Conservation (phyloP, 64 coral and sea anemone species). For the Stichodactyla helianthus region DNA sequence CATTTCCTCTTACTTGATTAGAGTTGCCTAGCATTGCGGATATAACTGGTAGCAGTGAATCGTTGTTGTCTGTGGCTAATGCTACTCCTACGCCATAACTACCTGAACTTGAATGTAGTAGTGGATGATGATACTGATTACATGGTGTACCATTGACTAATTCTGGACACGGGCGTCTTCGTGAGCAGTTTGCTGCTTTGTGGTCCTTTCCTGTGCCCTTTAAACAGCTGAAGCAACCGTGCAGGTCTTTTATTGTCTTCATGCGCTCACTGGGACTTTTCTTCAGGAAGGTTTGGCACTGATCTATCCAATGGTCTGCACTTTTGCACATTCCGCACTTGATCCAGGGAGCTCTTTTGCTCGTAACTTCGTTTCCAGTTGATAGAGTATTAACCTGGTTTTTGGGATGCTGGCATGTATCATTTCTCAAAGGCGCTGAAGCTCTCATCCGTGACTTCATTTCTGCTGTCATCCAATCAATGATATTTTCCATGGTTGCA, state of each 20-base stretch:
- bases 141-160: neutral
- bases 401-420: constrained; percentile 2
- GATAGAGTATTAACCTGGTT: neutral
- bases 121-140: neutral
- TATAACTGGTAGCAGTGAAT: constrained; percentile 28
- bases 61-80: neutral
- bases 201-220: constrained; percentile 27
- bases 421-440: constrained; percentile 36
- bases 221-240: constrained; percentile 55
- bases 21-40: neutral
- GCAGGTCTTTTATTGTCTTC: constrained; percentile 44
- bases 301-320: constrained; percentile 36
- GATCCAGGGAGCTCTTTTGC: neutral
- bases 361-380: neutral
- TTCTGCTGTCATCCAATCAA: constrained; percentile 27
- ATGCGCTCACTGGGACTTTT: constrained; percentile 9
- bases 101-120: neutral
- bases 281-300: constrained; percentile 28
- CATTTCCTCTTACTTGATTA: constrained; percentile 40
- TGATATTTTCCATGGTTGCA: neutral
- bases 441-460: constrained; percentile 33
- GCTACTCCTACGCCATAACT: neutral
- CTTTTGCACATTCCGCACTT: constrained; percentile 45
- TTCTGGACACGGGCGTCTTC: constrained; percentile 10
- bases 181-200: constrained; percentile 13